These are phyloP conservation scores for Vireo griseus DNA, from an alignment of 2,797 vertebrate genomes.

Conservation along the genomic window DNA sequence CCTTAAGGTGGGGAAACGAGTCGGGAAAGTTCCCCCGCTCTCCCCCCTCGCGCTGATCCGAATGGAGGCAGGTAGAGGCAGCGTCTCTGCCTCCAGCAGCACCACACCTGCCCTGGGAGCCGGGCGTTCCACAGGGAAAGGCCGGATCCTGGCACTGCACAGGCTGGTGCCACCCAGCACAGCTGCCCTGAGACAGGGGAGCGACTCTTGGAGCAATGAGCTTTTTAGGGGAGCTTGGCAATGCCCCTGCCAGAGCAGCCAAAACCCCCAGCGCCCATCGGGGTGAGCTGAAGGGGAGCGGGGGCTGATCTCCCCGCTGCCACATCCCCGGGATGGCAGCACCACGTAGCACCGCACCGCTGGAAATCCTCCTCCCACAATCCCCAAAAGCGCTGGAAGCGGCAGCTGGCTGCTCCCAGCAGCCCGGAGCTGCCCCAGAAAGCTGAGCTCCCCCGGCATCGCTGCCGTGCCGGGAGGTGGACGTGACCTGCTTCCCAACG, in stretches of 20 bases:
- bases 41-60: neutral
- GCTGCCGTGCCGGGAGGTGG: neutral
- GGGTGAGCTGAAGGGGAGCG: neutral
- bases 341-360: neutral
- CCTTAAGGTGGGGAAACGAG: neutral
- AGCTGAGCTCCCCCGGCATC: neutral
- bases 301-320: neutral
- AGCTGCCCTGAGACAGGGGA: neutral
- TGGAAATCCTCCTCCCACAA: neutral
- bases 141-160: neutral
- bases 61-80: neutral
- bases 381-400: neutral
- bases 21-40: neutral
- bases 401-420: neutral
- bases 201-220: neutral
- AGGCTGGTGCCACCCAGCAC: neutral
- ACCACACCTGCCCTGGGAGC: neutral
- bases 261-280: neutral
- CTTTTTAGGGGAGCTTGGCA: neutral
- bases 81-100: neutral
- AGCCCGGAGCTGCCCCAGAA: neutral
- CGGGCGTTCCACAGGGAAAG: neutral
- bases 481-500: conserved; percentile 14
- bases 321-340: neutral
- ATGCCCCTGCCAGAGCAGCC: neutral